phyloP scores from a whole-genome alignment of 2,888 invertebrate genomes.

The Cenopis cana region DNA sequence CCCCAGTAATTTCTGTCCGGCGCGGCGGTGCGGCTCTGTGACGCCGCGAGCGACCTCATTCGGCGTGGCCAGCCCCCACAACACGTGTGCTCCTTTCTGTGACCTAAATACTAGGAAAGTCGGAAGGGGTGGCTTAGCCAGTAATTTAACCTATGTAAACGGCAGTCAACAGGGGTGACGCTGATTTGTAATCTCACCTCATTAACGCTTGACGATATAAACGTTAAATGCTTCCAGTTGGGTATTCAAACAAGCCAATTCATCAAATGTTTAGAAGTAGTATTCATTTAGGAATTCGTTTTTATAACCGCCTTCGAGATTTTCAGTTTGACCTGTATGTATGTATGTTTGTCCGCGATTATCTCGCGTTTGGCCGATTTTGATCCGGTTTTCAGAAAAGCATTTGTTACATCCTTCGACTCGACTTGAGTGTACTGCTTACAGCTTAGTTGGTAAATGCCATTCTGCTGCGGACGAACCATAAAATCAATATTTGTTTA shows the following conservation, averaged over 20 bases:
- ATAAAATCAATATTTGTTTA: too few species aligned
- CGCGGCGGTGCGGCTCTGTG: conserved; percentile 50
- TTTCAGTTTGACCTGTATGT: too few species aligned
- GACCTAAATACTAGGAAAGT: conserved; percentile 67
- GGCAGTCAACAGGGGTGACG: conserved; percentile 45
- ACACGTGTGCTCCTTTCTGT: conserved; percentile 60
- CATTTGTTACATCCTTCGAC: too few species aligned
- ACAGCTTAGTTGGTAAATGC: too few species aligned
- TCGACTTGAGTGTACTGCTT: too few species aligned
- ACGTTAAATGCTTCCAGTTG: background rate
- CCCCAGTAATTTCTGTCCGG: conserved; percentile 52
- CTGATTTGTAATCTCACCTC: conserved; percentile 49
- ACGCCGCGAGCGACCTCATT: conserved; percentile 66
- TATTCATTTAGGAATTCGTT: background rate
- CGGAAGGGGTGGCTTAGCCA: conserved; percentile 51
- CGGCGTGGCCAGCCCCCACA: conserved; percentile 56
- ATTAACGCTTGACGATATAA: background rate
- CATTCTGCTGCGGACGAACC: too few species aligned
- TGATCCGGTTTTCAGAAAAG: too few species aligned
- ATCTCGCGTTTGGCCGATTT: too few species aligned
- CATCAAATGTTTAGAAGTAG: background rate
- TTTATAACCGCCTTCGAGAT: too few species aligned
- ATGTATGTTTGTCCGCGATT: too few species aligned
- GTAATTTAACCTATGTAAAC: conserved; percentile 48
- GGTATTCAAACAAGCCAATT: background rate